Conservation (phyloP, 2,113 vertebrate genomes). For the Nibea coibor region DNA sequence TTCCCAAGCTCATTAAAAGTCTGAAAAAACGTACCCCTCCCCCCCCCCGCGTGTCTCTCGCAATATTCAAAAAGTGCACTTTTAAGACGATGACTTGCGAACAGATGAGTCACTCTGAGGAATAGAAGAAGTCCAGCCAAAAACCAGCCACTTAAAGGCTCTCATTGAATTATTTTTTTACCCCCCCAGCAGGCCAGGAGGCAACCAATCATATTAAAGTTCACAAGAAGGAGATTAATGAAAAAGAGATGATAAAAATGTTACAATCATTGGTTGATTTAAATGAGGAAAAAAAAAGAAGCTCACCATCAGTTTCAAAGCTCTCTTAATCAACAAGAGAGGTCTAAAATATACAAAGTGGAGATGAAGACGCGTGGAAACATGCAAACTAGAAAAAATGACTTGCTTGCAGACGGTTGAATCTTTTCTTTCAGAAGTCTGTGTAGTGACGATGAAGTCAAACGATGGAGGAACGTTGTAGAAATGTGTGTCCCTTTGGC, state of each 20-base stretch:
- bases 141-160: constrained; percentile 58
- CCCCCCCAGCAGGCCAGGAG: constrained; percentile 46
- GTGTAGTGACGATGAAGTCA: constrained; percentile 49
- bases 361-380: constrained; percentile 23
- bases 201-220: constrained; percentile 66
- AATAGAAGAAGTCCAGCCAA: constrained; percentile 75
- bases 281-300: constrained; percentile 7
- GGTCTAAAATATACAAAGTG: constrained; percentile 59
- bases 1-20: constrained; percentile 43
- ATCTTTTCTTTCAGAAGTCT: constrained; percentile 36
- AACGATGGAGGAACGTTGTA: constrained; percentile 16
- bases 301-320: constrained; percentile 37
- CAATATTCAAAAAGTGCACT: constrained; percentile 81
- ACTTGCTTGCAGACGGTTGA: constrained; percentile 17
- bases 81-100: constrained; percentile 62
- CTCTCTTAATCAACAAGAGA: constrained; percentile 70
- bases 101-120: constrained; percentile 56
- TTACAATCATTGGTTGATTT: constrained; percentile 62
- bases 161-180: constrained; percentile 36
- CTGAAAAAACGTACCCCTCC: constrained; percentile 19
- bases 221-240: constrained; percentile 52
- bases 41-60: not conserved
- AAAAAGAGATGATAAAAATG: constrained; percentile 50
- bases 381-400: constrained; percentile 56
- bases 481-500: constrained; percentile 73